Conservation (phyloP, 2,113 vertebrate genomes). For the Atherinomorus stipes region DNA sequence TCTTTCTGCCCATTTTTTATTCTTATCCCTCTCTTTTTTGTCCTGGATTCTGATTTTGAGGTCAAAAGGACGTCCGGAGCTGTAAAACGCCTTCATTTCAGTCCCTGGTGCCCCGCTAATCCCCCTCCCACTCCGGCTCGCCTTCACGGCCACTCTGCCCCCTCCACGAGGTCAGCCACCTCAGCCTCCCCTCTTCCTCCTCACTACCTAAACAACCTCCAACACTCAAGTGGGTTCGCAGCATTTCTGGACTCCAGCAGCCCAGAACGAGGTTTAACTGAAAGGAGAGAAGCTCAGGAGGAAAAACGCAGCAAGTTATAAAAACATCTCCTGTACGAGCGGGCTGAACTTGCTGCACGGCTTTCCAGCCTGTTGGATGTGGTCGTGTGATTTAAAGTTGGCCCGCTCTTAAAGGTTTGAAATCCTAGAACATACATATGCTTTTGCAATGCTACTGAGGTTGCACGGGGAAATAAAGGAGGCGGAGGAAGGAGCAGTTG, state of each 20-base stretch:
- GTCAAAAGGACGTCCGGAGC: constrained; percentile 55
- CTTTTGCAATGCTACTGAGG: constrained; percentile 76
- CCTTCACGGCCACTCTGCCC: constrained; percentile 61
- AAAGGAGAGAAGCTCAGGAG: constrained; percentile 72
- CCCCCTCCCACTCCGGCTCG: constrained; percentile 41
- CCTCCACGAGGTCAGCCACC: constrained; percentile 60
- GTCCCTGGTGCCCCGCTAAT: constrained; percentile 27
- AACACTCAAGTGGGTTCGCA: constrained; percentile 50
- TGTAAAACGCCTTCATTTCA: constrained; percentile 35
- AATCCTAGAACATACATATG: constrained; percentile 72
- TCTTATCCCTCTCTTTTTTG: constrained; percentile 29
- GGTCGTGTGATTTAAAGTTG: constrained; percentile 79
- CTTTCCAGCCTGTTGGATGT: constrained; percentile 76
- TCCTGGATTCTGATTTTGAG: constrained; percentile 49
- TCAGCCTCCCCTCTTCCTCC: constrained; percentile 65
- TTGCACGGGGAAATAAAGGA: constrained; percentile 70
- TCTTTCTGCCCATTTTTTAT: constrained; percentile 27
- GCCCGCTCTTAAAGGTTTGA: constrained; percentile 63
- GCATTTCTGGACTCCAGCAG: constrained; percentile 67
- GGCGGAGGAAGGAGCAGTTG: constrained; percentile 59
- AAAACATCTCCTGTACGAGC: constrained; percentile 69
- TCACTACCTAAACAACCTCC: constrained; percentile 57
- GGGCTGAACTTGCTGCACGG: constrained; percentile 69
- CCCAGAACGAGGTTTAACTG: constrained; percentile 62
- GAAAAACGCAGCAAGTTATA: constrained; percentile 68